A percentile compares a stretch with the other conserved stretches of the same genome.
Conservation (phyloP, 2,797 vertebrate genomes). For the Cheracebus regulus region DNA sequence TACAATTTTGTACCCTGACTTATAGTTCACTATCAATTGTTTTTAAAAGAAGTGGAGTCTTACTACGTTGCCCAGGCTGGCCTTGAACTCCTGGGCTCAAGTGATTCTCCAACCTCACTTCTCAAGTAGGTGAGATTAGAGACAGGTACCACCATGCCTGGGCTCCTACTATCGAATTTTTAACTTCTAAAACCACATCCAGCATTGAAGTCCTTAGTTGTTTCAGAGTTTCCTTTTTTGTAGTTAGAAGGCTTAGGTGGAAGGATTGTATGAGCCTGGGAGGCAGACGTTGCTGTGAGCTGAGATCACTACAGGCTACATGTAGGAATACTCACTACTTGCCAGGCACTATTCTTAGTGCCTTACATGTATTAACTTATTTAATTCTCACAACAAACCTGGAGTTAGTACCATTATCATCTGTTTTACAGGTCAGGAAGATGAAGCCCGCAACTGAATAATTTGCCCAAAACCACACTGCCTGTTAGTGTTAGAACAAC, state of each 20-base stretch:
- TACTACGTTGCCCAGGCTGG: too few species aligned
- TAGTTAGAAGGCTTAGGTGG: too few species aligned
- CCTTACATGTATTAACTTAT: background rate
- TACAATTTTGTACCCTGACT: background rate
- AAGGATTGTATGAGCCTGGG: background rate
- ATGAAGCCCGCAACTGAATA: background rate
- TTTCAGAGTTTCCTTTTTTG: background rate
- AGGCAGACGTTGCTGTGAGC: background rate
- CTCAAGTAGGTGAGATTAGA: too few species aligned
- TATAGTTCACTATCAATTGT: background rate
- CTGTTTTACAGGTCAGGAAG: slow-evolving; percentile 11
- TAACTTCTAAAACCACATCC: background rate
- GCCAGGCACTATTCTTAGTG: background rate
- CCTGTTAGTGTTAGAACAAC: background rate
- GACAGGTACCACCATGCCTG: too few species aligned
- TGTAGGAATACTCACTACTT: background rate
- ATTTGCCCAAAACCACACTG: background rate
- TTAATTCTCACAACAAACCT: background rate
- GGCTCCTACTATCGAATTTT: background rate
- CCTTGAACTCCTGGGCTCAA: too few species aligned
- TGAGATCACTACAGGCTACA: background rate
- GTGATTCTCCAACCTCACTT: too few species aligned
- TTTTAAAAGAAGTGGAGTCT: too few species aligned
- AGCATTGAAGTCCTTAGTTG: background rate
- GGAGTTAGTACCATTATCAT: background rate